phyloP scores from a whole-genome alignment of 2,113 vertebrate genomes.

The Scalopus aquaticus region DNA sequence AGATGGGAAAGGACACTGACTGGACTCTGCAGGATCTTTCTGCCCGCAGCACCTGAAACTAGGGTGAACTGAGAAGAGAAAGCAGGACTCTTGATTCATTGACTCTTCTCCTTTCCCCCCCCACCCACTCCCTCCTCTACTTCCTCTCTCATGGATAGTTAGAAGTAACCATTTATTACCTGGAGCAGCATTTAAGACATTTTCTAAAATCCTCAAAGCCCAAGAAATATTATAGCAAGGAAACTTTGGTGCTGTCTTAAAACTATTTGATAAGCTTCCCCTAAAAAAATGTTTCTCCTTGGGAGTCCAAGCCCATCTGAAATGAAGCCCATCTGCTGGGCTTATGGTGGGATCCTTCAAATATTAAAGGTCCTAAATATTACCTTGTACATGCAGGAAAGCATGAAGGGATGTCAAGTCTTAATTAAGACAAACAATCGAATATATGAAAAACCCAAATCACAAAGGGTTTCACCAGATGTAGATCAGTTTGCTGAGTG shows the following conservation, averaged over 20 bases:
- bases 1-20: background rate
- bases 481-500: slow-evolving; percentile 62
- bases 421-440: slow-evolving; percentile 76
- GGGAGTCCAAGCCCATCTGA: background rate
- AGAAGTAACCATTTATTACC: background rate
- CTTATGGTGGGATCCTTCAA: slow-evolving; percentile 40
- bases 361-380: slow-evolving; percentile 45
- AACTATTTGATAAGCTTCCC: slow-evolving; percentile 38
- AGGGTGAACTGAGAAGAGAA: background rate
- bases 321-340: slow-evolving; percentile 18
- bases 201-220: slow-evolving; percentile 56
- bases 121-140: background rate
- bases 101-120: background rate
- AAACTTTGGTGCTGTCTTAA: slow-evolving; percentile 26
- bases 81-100: background rate
- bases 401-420: slow-evolving; percentile 56
- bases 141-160: background rate
- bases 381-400: slow-evolving; percentile 61
- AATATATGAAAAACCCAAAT: slow-evolving; percentile 64
- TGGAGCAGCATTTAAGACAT: background rate
- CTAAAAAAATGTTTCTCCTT: background rate
- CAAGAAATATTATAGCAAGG: background rate
- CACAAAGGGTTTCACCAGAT: slow-evolving; percentile 61
- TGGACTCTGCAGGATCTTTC: background rate
- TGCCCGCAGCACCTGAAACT: background rate